phyloP scores from a whole-genome alignment of 2,113 vertebrate species.

The Falco punctatus region DNA sequence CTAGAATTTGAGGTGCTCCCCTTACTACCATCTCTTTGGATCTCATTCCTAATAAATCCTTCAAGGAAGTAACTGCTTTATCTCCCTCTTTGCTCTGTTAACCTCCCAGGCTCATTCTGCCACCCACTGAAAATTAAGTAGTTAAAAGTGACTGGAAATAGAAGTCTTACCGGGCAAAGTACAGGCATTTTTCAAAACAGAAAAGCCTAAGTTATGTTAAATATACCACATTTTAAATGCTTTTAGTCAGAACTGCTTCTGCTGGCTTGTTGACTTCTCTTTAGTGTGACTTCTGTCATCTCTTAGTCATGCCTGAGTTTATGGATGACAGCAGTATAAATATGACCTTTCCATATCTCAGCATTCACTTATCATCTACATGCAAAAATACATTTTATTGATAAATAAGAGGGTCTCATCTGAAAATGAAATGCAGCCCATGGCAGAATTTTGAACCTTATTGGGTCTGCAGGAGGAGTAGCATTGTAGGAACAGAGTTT shows the following conservation, averaged over 20 bases:
- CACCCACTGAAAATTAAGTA: not conserved
- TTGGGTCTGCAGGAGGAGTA: not conserved
- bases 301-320: not conserved
- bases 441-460: not conserved
- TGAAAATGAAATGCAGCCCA: not conserved
- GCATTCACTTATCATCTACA: not conserved
- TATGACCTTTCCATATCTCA: not conserved
- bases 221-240: not conserved
- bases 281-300: not conserved
- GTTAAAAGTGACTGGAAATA: not conserved
- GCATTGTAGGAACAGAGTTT: not conserved
- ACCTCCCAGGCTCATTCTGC: not conserved
- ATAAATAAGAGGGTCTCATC: not conserved
- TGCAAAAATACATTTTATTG: not conserved
- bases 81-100: not conserved
- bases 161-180: not conserved
- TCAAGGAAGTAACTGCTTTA: not conserved
- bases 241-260: not conserved
- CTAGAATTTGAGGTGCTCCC: not conserved
- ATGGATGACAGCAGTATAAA: not conserved
- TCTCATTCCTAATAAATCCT: not conserved
- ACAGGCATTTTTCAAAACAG: not conserved
- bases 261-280: not conserved
- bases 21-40: not conserved
- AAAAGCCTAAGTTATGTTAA: not conserved